These are phyloP conservation scores for Sphaeramia orbicularis DNA, from an alignment of 2,797 vertebrate genomes.

Conservation along the genomic window DNA sequence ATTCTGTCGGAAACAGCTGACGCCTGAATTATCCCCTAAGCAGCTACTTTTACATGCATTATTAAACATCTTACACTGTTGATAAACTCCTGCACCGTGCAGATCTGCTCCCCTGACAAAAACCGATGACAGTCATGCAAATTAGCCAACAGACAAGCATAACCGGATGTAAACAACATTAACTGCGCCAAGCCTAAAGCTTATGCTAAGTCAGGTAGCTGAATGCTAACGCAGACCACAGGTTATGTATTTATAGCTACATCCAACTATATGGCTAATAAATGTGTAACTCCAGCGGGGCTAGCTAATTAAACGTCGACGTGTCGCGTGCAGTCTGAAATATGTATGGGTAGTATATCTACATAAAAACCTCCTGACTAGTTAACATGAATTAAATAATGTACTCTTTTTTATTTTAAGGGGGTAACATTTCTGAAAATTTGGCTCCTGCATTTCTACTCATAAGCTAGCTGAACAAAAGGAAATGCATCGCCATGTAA, in stretches of 20 bases:
- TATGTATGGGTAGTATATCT: neutral
- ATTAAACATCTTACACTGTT: neutral
- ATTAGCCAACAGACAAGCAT: conserved; percentile 34
- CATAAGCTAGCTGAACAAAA: conserved; percentile 81
- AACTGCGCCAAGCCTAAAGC: conserved; percentile 52
- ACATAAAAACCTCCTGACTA: neutral
- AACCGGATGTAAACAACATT: conserved; percentile 83
- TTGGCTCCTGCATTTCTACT: conserved; percentile 53
- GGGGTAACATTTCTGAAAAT: conserved; percentile 10
- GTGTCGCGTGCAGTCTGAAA: conserved; percentile 24
- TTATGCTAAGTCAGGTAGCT: conserved; percentile 54
- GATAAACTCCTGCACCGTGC: neutral
- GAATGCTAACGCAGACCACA: conserved; percentile 32
- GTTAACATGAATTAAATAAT: neutral
- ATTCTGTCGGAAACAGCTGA: neutral
- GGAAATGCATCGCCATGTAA: conserved; percentile 81
- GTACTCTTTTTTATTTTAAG: conserved; percentile 3
- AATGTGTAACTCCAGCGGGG: conserved; percentile 54
- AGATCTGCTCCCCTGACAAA: neutral
- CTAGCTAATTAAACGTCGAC: conserved; percentile 34
- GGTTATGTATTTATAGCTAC: conserved; percentile 36
- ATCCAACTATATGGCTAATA: conserved; percentile 44
- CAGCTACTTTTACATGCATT: rapidly evolving
- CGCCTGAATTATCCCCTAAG: neutral
- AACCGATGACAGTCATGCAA: conserved; percentile 35